Evolutionary conservation across 2,797 vertebrate genomes (phyloP).

Genomic region (Pipistrellus nathusii): DNA sequence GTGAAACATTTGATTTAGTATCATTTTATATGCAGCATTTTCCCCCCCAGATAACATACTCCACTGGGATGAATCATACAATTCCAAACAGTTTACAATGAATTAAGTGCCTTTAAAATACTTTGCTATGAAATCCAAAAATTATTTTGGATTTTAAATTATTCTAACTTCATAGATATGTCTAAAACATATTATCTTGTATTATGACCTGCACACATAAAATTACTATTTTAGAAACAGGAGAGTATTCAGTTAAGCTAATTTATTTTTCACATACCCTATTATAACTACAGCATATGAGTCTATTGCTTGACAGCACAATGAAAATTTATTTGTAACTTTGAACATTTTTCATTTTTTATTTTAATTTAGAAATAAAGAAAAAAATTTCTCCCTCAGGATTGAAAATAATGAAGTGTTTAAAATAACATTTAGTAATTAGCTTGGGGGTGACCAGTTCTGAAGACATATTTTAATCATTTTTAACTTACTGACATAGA

Average conservation of each 20-base stretch:
- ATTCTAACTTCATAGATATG: conserved; percentile 38
- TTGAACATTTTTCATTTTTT: conserved; percentile 55
- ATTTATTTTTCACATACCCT: conserved; percentile 71
- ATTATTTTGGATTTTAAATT: conserved; percentile 51
- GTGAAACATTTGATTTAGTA: not conserved
- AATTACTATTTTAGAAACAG: conserved; percentile 48
- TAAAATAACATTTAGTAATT: conserved; percentile 62
- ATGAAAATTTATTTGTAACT: conserved; percentile 48
- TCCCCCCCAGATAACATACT: not conserved
- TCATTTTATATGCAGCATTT: not conserved
- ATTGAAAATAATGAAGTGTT: conserved; percentile 31
- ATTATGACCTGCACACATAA: conserved; percentile 65
- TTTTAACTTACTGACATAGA: conserved; percentile 19
- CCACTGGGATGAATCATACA: not conserved
- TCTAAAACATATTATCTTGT: conserved; percentile 52
- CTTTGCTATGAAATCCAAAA: conserved; percentile 8
- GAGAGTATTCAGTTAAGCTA: conserved; percentile 52
- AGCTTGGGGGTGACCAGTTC: not conserved
- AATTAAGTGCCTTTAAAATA: conserved; percentile 52
- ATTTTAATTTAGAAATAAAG: conserved; percentile 62
- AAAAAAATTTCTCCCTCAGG: not conserved
- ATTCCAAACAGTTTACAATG: not conserved
- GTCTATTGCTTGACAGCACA: conserved; percentile 35
- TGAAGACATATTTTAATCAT: not conserved
- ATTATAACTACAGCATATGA: conserved; percentile 52